Base-by-base conservation (phyloP, 2,113 vertebrate genomes). In the Odobenus rosmarus region DNA sequence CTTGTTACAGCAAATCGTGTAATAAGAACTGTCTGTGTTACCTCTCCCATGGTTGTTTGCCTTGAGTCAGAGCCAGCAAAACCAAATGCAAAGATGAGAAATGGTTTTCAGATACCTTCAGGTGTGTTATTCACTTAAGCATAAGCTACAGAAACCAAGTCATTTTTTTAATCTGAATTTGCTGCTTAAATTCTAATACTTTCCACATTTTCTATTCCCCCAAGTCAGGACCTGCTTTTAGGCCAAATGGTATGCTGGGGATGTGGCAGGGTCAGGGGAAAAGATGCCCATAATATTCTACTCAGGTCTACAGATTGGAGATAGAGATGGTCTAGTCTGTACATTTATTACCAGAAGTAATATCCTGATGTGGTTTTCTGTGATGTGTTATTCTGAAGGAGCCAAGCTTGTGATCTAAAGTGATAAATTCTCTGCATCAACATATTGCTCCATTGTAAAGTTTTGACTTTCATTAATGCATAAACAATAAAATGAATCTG, bases 341-440 rank as follows among this genome's bases (percentile, higher is more conserved):
- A 31, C 9, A 74, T 82, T 89, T 86, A 71, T 67, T 72, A 81
- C 67, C 79, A 71, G 71, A 96, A 96, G 87, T 76, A 83, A 90
- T 95, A 93, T 95, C 80, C 80, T 92, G 87, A n/a, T 59, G 13
- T 72, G 36, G 5, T 8, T 97, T 97, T 96, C 93, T 96, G 74
- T 95, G 87, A 88, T 81, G 19, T 51, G 51, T 95, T 84, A 69
- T 92, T 87, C 71, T 77, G 46, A 93, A 96, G 15, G 74, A 62
- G 74, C 33, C 28, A 55, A 39, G 33, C 57, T 91, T 88, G 33
- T 42, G 59, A 39, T 31, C 71, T 81, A 90, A 85, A 88, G n/a
- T 87, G 81, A 94, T 97, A 92, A 86, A 94, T 82, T 77, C 57
- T 82, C 23, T 81, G 8, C 14, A 88, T 77, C 71, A 87, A 39